These are phyloP conservation scores for Jacana jacana DNA, from an alignment of 2,113 vertebrate genomes.

Conservation along the genomic window DNA sequence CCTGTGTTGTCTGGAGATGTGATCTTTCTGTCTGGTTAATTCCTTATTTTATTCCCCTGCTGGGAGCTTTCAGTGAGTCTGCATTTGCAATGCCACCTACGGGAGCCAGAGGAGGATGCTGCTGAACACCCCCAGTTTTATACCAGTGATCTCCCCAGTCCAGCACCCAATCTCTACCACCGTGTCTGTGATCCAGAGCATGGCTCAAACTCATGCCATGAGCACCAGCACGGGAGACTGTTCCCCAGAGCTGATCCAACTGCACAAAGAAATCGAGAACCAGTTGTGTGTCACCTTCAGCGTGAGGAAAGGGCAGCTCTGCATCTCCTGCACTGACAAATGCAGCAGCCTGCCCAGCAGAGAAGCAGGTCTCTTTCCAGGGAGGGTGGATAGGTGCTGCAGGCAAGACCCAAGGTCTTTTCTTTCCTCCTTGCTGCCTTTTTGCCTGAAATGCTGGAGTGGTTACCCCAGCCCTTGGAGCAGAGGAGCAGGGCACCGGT, in stretches of 20 bases:
- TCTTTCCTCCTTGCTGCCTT: not conserved
- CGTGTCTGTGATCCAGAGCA: fast-evolving
- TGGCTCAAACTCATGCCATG: not conserved
- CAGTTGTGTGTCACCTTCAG: not conserved
- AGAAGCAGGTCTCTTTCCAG: not conserved
- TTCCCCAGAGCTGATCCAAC: not conserved
- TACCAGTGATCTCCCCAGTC: not conserved
- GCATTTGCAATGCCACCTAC: not conserved
- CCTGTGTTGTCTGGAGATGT: not conserved
- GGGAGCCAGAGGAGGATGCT: not conserved
- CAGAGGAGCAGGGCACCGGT: not conserved
- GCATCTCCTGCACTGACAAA: not conserved
- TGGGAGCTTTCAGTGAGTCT: not conserved
- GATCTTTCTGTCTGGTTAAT: not conserved
- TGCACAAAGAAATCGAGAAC: fast-evolving
- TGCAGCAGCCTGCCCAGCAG: not conserved
- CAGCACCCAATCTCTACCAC: not conserved
- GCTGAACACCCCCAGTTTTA: not conserved
- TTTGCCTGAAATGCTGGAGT: not conserved
- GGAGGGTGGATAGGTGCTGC: not conserved
- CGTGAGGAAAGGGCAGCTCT: not conserved
- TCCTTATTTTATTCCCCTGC: not conserved
- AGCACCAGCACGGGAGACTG: not conserved
- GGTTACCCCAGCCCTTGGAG: not conserved
- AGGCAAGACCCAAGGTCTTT: not conserved